Evolutionary conservation across 2,113 vertebrate species (phyloP).

Genomic region (Mirza zaza): DNA sequence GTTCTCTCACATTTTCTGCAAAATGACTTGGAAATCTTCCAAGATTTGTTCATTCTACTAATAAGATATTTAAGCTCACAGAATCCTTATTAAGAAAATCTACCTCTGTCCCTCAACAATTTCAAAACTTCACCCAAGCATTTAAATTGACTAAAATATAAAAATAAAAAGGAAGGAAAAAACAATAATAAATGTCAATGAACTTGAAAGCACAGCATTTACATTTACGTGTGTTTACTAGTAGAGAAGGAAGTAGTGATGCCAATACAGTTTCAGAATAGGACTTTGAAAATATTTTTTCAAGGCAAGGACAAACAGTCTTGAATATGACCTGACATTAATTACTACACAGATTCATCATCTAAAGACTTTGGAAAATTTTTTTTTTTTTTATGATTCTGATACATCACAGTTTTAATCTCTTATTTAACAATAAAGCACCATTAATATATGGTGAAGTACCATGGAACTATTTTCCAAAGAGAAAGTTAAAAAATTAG

Average conservation of each 20-base stretch:
- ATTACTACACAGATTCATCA: constrained; percentile 47
- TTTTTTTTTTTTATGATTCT: constrained; percentile 58
- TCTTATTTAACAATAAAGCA: constrained; percentile 66
- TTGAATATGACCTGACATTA: constrained; percentile 77
- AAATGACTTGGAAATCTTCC: constrained; percentile 54
- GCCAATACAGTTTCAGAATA: not conserved
- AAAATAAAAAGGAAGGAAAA: not conserved
- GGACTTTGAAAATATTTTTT: constrained; percentile 69
- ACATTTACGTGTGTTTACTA: not conserved
- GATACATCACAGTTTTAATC: constrained; percentile 60
- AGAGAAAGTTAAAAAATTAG: constrained; percentile 59
- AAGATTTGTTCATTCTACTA: constrained; percentile 37
- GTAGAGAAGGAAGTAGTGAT: not conserved
- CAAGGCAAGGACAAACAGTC: constrained; percentile 62
- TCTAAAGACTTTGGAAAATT: constrained; percentile 41
- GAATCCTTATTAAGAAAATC: constrained; percentile 1
- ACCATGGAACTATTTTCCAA: constrained; percentile 59
- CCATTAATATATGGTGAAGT: constrained; percentile 61
- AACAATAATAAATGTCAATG: constrained; percentile 33
- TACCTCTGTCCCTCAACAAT: not conserved
- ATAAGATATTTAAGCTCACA: constrained; percentile 25
- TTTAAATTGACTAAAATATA: constrained; percentile 23
- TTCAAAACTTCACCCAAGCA: not conserved
- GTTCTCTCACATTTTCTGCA: constrained; percentile 59
- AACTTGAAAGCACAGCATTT: constrained; percentile 58